Evolutionary conservation across 2,888 invertebrate species (phyloP), one percentile per base, ranked within the genome.

Genomic region (Laspeyria flexula): DNA sequence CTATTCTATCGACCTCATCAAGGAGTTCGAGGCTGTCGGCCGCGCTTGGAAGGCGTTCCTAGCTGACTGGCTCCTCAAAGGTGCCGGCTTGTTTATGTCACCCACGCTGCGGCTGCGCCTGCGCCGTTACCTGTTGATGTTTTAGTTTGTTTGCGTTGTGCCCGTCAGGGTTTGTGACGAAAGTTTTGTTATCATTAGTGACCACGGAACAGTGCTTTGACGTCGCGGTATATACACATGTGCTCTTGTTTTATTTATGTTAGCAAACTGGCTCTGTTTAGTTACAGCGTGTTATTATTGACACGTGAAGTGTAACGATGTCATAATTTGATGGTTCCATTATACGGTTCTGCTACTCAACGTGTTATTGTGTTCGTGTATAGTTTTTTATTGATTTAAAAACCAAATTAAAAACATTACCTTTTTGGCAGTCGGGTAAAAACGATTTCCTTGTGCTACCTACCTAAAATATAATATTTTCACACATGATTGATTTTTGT

Each of bases 11-110:
- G 96, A 96, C 84, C 95, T 96, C 85, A 97, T 97, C 91, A 96
- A 96, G 93, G 97, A 97, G 90, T 97, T 97, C 88, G 97, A 96
- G 80, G 94, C 95, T 63, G 94, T 96, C 71, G 95, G 96, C 70
- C 95, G 95, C 66, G 95, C 95, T 51, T 96, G 96, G 94, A 96
- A 95, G 87, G 95, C 95, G 75, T 95, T 95, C 90, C 93, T 96
- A 74, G 95, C 95, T 65, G 95, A 96, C 83, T 92, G 95, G 77
- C 93, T 96, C 66, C 83, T 88, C 69, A 79, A 90, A 90, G 90
- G 90, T 90, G 86, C 78, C 79, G 77, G 83, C 75, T 81, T 82
- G 83, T 84, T 82, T 83, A 78, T 79, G 66, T 78, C 76, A 75
- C 77, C 78, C 82, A 81, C 80, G 80, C 71, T 64, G 50, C 63